Percentiles rank a stretch among this genome's conserved stretches.
phyloP scores from a whole-genome alignment of 2,888 invertebrate species.

The Hypena proboscidalis region DNA sequence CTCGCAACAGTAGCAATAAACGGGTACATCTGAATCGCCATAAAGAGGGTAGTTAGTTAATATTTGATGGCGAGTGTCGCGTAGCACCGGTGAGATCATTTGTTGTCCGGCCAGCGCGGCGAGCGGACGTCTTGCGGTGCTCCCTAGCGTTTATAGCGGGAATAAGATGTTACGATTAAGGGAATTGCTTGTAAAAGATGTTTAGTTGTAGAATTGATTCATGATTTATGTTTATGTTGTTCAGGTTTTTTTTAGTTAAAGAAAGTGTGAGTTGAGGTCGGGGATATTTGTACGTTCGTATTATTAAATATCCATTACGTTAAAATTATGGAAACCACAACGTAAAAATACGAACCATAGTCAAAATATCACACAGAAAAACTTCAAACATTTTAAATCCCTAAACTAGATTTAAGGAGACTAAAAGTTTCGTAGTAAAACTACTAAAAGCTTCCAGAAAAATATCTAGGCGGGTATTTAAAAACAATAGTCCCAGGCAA shows the following conservation, averaged over 20 bases:
- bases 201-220: conserved; percentile 10
- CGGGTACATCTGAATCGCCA: conserved; percentile 64
- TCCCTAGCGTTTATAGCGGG: conserved; percentile 59
- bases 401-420: conserved; percentile 32
- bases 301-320: too few relatives aligned
- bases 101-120: conserved; percentile 57
- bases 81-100: conserved; percentile 62
- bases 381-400: conserved; percentile 25
- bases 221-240: not conserved
- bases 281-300: too few relatives aligned
- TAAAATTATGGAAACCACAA: too few relatives aligned
- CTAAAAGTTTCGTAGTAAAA: conserved; percentile 14
- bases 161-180: conserved; percentile 27
- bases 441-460: conserved; percentile 19
- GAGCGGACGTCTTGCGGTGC: conserved; percentile 61
- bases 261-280: too few relatives aligned
- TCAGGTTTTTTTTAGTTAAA: too few relatives aligned
- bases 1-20: conserved; percentile 57
- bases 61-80: conserved; percentile 73
- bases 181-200: conserved; percentile 23
- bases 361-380: conserved; percentile 10
- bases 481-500: conserved; percentile 33
- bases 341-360: too few relatives aligned
- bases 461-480: conserved; percentile 34
- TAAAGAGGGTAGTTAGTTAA: conserved; percentile 77